Conservation (phyloP, 2,888 invertebrate genomes). For the Drosophila pullipes region DNA sequence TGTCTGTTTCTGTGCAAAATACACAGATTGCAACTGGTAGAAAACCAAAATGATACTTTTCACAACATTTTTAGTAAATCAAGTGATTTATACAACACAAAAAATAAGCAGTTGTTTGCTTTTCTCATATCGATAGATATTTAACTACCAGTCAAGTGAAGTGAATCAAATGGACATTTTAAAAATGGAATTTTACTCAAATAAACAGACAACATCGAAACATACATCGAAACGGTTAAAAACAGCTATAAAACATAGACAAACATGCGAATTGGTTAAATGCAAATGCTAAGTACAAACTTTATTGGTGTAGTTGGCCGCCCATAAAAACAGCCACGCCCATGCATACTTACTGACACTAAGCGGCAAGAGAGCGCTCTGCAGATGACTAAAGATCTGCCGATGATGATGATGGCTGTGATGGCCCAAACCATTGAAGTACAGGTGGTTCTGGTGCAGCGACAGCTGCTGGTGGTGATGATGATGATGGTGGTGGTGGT, state of each 20-base stretch:
- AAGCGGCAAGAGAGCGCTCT: slow-evolving; percentile 85
- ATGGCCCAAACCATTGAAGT: slow-evolving; percentile 84
- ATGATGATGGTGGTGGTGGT: slow-evolving; percentile 52
- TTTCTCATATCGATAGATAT: not conserved
- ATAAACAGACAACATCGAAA: slow-evolving; percentile 6
- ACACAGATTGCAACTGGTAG: not conserved
- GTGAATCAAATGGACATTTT: not conserved
- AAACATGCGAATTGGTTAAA: slow-evolving; percentile 51
- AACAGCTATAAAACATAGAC: slow-evolving; percentile 25
- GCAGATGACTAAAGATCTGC: slow-evolving; percentile 85
- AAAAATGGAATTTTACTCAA: not conserved
- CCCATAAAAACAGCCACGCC: slow-evolving; percentile 23
- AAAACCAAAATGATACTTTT: not conserved
- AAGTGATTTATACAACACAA: not conserved
- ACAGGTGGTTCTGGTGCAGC: slow-evolving; percentile 78
- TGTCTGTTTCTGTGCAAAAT: not conserved
- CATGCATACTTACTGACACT: slow-evolving; percentile 85
- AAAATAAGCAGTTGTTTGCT: not conserved
- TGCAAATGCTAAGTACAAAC: slow-evolving; percentile 50
- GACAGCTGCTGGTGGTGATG: slow-evolving; percentile 76
- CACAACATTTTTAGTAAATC: not conserved
- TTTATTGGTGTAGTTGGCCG: slow-evolving; percentile 20
- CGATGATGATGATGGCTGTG: slow-evolving; percentile 82
- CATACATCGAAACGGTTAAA: slow-evolving; percentile 6
- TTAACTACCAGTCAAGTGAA: not conserved